Conservation (phyloP, 2,113 vertebrate species). For the Stictonetta naevosa region DNA sequence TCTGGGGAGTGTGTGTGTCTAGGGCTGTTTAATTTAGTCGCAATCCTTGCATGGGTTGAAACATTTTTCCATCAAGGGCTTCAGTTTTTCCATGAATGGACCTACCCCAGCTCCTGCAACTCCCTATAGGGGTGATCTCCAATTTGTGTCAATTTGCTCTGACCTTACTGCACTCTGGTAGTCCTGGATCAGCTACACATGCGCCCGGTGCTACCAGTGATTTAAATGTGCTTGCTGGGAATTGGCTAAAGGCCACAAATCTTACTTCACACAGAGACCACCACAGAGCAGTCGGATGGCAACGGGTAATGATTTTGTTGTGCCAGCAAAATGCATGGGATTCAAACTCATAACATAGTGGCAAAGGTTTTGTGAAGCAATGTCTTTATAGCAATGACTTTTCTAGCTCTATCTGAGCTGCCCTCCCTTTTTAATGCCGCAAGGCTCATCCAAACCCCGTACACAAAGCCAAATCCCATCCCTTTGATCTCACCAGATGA, state of each 20-base stretch:
- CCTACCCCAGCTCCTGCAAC: not conserved
- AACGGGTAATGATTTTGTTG: not conserved
- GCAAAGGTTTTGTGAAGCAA: slow-evolving; percentile 7
- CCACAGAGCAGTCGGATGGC: not conserved
- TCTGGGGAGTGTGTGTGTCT: not conserved
- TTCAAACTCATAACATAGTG: not conserved
- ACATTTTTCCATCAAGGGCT: not conserved
- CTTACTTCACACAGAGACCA: not conserved
- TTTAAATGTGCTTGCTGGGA: not conserved
- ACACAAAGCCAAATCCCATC: not conserved
- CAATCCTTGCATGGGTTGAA: not conserved
- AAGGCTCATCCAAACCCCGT: not conserved
- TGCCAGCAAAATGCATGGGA: not conserved
- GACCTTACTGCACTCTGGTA: not conserved
- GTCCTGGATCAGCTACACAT: not conserved
- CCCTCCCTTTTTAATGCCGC: not conserved
- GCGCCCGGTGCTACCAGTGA: not conserved
- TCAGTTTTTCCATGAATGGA: not conserved
- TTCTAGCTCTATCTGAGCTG: not conserved
- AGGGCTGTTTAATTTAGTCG: not conserved
- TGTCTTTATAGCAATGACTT: slow-evolving; percentile 1
- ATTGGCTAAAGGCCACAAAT: not conserved
- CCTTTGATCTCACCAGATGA: slow-evolving; percentile 14
- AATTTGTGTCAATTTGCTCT: not conserved
- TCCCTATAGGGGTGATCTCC: not conserved